Conservation (phyloP, 2,113 vertebrate genomes). For the Paratilapia polleni region DNA sequence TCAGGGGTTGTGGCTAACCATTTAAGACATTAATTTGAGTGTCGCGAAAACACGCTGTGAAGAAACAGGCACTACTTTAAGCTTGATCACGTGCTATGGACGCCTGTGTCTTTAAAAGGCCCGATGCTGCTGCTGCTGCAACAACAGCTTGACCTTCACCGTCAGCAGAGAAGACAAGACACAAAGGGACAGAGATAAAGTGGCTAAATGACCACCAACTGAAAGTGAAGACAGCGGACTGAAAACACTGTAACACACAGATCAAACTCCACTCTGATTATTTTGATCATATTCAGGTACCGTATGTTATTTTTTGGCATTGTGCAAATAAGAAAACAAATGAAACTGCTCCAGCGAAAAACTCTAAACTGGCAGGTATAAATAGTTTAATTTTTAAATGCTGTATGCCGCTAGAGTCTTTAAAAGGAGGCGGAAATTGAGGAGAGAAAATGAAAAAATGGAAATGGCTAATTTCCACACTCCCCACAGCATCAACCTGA, state of each 20-base stretch:
- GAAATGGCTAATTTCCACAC: slow-evolving; percentile 65
- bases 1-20: background rate
- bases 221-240: slow-evolving; percentile 10
- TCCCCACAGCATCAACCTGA: slow-evolving; percentile 60
- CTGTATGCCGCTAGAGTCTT: slow-evolving; percentile 32
- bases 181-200: background rate
- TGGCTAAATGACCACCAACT: slow-evolving; percentile 9
- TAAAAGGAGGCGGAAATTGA: slow-evolving; percentile 7
- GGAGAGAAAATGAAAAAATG: slow-evolving; percentile 56
- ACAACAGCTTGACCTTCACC: slow-evolving; percentile 28
- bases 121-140: background rate
- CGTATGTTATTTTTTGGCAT: slow-evolving; percentile 75
- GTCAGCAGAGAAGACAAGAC: slow-evolving; percentile 20
- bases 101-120: slow-evolving; percentile 28
- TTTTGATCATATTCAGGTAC: slow-evolving; percentile 56
- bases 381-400: slow-evolving; percentile 52
- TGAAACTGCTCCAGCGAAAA: slow-evolving; percentile 32
- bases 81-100: slow-evolving; percentile 29
- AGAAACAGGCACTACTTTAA: slow-evolving; percentile 61
- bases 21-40: slow-evolving; percentile 40
- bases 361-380: slow-evolving; percentile 49
- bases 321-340: slow-evolving; percentile 59
- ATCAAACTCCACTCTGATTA: slow-evolving; percentile 51
- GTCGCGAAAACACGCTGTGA: background rate
- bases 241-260: slow-evolving; percentile 38